Conservation (phyloP, 1,140 invertebrate species). For the Euwallacea similis region DNA sequence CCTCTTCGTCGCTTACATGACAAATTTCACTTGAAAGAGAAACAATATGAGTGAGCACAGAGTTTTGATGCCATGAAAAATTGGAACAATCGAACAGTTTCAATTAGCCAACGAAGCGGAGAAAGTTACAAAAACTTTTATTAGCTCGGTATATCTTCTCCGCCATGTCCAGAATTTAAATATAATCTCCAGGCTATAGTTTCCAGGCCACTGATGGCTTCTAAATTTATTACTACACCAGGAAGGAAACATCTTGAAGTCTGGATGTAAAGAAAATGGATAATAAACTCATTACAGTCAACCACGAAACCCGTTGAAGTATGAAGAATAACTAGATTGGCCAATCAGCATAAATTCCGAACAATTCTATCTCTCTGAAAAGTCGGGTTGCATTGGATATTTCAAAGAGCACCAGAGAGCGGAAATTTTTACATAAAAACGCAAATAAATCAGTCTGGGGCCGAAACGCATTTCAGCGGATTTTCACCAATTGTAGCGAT, state of each 20-base stretch:
- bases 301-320: background rate
- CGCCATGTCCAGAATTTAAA: background rate
- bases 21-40: no score
- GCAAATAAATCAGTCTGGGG: slow-evolving; percentile 14
- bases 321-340: slow-evolving; percentile 16
- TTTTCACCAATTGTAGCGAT: no score
- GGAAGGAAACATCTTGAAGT: background rate
- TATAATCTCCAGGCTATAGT: background rate
- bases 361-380: slow-evolving; percentile 6
- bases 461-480: background rate
- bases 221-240: background rate
- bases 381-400: background rate
- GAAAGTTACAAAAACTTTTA: background rate
- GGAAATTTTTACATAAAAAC: slow-evolving; percentile 9
- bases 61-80: no score
- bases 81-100: background rate
- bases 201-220: background rate
- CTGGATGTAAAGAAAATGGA: background rate
- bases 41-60: no score
- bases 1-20: no score
- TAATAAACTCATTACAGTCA: background rate
- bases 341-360: slow-evolving; percentile 3
- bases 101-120: background rate
- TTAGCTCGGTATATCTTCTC: background rate
- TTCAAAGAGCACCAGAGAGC: slow-evolving; percentile 5